These are phyloP conservation scores for Diachasmimorpha longicaudata DNA, from an alignment of 1,140 invertebrate species.

Conservation along the genomic window DNA sequence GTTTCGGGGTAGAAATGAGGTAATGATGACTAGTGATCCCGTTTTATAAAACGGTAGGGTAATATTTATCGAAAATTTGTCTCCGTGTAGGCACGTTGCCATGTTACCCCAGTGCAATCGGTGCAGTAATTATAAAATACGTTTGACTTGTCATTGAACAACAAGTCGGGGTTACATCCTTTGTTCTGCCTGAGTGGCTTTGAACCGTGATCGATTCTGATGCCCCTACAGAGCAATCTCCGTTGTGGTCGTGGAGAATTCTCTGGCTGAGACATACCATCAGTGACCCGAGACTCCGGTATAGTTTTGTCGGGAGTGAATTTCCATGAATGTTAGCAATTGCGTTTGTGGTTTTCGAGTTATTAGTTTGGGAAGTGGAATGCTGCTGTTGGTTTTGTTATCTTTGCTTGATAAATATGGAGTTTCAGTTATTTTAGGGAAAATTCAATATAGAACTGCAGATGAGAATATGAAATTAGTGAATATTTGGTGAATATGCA, in stretches of 20 bases:
- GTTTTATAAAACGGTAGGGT: no score
- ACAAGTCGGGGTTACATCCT: background rate
- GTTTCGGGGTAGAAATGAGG: no score
- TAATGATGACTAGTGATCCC: no score
- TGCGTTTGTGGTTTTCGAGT: background rate
- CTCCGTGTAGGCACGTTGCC: no score
- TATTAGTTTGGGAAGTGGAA: background rate
- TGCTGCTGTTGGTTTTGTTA: background rate
- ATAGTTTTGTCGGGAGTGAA: slow-evolving; percentile 2
- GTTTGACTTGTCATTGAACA: background rate
- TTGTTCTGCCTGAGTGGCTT: background rate
- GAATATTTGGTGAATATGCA: no score
- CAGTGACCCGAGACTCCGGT: background rate
- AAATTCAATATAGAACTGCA: no score
- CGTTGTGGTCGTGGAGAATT: background rate
- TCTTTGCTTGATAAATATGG: background rate
- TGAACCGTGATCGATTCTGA: background rate
- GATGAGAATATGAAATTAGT: no score
- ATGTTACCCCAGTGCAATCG: no score
- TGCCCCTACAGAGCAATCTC: background rate
- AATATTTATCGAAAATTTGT: background rate
- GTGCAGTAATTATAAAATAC: background rate
- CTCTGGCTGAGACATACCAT: background rate
- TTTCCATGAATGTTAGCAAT: slow-evolving; percentile 3
- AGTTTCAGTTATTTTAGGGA: no score